Conservation (phyloP, 2,888 invertebrate genomes). For the Drosophila gaucha region DNA sequence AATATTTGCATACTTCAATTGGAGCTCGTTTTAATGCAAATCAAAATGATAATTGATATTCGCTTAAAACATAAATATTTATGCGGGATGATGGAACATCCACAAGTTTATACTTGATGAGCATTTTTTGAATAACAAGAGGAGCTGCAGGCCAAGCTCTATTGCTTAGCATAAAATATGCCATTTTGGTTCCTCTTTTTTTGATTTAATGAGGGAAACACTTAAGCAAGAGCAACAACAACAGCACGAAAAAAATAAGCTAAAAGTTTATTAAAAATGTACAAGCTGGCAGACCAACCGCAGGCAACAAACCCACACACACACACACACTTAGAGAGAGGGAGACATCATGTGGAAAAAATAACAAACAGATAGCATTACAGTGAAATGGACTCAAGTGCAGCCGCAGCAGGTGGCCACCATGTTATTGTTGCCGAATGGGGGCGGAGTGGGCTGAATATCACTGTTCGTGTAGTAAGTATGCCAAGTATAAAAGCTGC, state of each 20-base stretch:
- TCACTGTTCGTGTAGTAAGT: conserved; percentile 12
- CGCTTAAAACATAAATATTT: conserved; percentile 45
- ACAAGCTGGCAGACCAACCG: conserved; percentile 49
- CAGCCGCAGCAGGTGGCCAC: conserved; percentile 78
- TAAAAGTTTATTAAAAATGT: conserved; percentile 75
- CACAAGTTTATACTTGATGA: conserved; percentile 31
- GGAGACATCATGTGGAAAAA: conserved; percentile 30
- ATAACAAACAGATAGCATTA: conserved; percentile 59
- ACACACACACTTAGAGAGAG: not conserved
- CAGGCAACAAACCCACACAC: conserved; percentile 36
- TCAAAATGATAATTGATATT: conserved; percentile 30
- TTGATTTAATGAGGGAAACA: conserved; percentile 45
- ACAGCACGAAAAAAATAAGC: conserved; percentile 21
- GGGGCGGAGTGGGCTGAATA: conserved; percentile 8
- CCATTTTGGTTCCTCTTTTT: conserved; percentile 2
- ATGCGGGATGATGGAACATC: conserved; percentile 20
- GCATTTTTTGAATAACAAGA: conserved; percentile 46
- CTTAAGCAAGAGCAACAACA: conserved; percentile 29
- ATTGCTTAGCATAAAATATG: conserved; percentile 11
- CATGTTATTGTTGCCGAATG: conserved; percentile 61
- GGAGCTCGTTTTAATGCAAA: conserved; percentile 24
- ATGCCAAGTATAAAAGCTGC: not conserved
- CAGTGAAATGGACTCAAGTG: conserved; percentile 74
- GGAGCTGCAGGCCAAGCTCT: not conserved
- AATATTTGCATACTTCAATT: not conserved